Base-by-base conservation (phyloP, 2,113 vertebrate genomes). In the Mandrillus leucophaeus region DNA sequence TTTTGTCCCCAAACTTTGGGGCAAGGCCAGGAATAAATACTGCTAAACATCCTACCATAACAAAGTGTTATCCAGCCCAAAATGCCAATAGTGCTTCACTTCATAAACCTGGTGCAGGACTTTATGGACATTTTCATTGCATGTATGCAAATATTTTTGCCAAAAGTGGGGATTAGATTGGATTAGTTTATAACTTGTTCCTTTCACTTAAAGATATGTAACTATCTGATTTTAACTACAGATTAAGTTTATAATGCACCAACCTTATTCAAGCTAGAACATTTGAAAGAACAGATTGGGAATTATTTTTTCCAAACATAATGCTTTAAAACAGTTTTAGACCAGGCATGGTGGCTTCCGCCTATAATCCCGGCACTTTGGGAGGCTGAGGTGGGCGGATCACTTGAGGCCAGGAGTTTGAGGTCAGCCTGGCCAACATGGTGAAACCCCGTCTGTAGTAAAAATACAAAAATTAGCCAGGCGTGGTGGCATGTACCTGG, bases 241-340 rank as follows among this genome's bases (percentile, higher is more conserved):
- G 23, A 83, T 81, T 95, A 90, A 59, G 16, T 59, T 91, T 43
- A 78, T 88, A 66, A 72, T 88, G 18, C 55, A 72, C 23, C 16
- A 64, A 16, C 38, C 16, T 81, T 72, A 90, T 16, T 91, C 43
- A 91, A 6, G n/a, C n/a, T 90, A 66, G 35, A 96, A 43, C 66
- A 61, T 66, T 38, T 85, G 45, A 94, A 85, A 64, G 12, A 72
- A 9, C 4, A 91, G 16, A 66, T 43, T 80, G 68, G 25, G 32
- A 87, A 87, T 83, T 66, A 55, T 35, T 90, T 96, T 93, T 92
- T 91, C 85, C 92, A 48, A 95, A 83, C 14, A n/a, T 50, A 78
- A 88, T 12, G 12, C 43, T 96, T 93, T 43, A 68, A 66, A 25
- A 8, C 18, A 64, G 61, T 64, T 64, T 30, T 64, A 32, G 61